Percentiles rank a stretch among this genome's conserved stretches.
Evolutionary conservation across 2,797 vertebrate species (phyloP).

Genomic region (Pempheris klunzingeri): DNA sequence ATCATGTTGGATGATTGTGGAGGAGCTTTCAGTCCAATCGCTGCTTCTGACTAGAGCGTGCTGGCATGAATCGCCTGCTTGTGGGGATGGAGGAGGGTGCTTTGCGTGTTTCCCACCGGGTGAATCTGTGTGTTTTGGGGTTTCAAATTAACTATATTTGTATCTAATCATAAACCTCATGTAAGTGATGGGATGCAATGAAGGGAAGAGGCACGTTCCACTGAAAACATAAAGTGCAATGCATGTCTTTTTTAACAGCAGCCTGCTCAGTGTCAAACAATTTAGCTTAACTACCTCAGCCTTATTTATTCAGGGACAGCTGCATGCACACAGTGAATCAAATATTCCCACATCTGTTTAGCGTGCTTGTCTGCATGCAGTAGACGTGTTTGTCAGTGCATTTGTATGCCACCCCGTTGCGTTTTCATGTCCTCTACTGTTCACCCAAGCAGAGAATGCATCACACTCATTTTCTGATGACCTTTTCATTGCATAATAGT

Average conservation of each 20-base stretch:
- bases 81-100: not conserved
- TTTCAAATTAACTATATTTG: not conserved
- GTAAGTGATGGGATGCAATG: not conserved
- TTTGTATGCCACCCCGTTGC: not conserved
- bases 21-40: not conserved
- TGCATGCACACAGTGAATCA: constrained; percentile 1
- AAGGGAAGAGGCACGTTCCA: not conserved
- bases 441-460: not conserved
- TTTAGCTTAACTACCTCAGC: not conserved
- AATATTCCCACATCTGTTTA: not conserved
- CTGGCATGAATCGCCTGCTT: not conserved
- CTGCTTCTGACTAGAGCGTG: not conserved
- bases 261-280: not conserved
- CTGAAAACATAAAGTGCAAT: not conserved
- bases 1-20: not conserved
- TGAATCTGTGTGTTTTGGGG: not conserved
- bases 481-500: not conserved
- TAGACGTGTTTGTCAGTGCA: not conserved
- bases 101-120: not conserved
- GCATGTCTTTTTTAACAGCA: not conserved
- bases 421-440: not conserved
- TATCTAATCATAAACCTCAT: not conserved
- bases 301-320: not conserved
- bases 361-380: not conserved
- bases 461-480: not conserved